phyloP scores from a whole-genome alignment of 2,888 invertebrate species.

The Eretmocerus hayati region DNA sequence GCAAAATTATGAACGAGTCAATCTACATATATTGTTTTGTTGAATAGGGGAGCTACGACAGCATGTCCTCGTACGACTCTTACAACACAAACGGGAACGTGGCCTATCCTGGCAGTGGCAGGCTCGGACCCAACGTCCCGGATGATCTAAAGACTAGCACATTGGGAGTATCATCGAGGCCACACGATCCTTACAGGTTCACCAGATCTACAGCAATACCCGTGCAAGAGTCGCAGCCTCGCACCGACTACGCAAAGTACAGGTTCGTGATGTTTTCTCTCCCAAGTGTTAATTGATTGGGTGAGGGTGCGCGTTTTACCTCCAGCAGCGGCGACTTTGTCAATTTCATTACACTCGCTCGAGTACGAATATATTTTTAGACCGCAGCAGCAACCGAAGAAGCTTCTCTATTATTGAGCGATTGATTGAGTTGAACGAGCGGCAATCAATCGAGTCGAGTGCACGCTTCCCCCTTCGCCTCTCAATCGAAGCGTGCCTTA shows the following conservation, averaged over 20 bases:
- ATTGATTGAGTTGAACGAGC: no score
- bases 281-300: neutral
- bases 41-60: constrained; percentile 71
- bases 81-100: constrained; percentile 51
- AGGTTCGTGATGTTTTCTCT: no score
- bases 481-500: neutral
- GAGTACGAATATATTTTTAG: no score
- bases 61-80: constrained; percentile 76
- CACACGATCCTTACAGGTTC: constrained; percentile 58
- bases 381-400: no score
- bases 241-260: constrained; percentile 80
- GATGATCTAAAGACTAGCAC: constrained; percentile 77
- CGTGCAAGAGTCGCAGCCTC: constrained; percentile 53
- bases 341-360: no score
- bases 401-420: no score
- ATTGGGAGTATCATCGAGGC: constrained; percentile 34
- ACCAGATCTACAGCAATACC: constrained; percentile 59
- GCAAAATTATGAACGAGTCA: no score
- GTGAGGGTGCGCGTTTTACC: neutral
- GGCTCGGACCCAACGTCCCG: constrained; percentile 77
- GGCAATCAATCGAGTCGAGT: neutral
- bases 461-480: neutral
- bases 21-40: no score
- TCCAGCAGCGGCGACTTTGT: no score
- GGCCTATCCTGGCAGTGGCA: constrained; percentile 49